Percentiles rank a stretch among this genome's conserved stretches.
phyloP scores from a whole-genome alignment of 2,113 vertebrate species.

The Esox niger region DNA sequence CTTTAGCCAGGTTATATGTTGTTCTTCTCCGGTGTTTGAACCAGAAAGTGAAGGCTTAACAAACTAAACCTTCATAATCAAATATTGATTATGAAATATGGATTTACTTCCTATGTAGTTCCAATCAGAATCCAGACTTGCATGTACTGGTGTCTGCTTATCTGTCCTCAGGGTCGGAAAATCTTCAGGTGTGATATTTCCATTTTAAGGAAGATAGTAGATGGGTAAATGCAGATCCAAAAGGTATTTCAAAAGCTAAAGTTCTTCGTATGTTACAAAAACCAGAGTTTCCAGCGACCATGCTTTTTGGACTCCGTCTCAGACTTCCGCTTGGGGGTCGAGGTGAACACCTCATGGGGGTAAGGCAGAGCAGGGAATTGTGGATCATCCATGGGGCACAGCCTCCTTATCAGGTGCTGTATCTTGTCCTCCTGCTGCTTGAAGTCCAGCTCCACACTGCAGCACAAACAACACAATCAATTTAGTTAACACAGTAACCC shows the following conservation, averaged over 20 bases:
- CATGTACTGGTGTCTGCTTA: constrained; percentile 17
- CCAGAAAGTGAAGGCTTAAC: constrained; percentile 49
- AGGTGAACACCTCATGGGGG: constrained; percentile 90
- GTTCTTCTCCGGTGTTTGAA: constrained; percentile 47
- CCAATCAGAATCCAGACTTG: constrained; percentile 36
- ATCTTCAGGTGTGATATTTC: constrained; percentile 34
- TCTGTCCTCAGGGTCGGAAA: constrained; percentile 36
- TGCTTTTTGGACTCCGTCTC: constrained; percentile 99
- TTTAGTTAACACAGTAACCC: too few relatives aligned
- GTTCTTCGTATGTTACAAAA: constrained; percentile 78
- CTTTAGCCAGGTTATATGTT: constrained; percentile 43
- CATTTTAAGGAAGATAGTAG: constrained; percentile 52
- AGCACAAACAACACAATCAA: constrained; percentile 44
- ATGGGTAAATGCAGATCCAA: constrained; percentile 17
- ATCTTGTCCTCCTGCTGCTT: constrained; percentile 97
- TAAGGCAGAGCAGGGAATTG: constrained; percentile 94
- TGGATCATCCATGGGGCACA: constrained; percentile 87
- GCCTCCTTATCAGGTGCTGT: constrained; percentile 92
- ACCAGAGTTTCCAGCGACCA: constrained; percentile 99
- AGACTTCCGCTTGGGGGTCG: constrained; percentile 96
- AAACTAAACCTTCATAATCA: constrained; percentile 27
- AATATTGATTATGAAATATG: too few relatives aligned
- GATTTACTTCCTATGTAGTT: constrained; percentile 40
- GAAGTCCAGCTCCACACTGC: constrained; percentile 95
- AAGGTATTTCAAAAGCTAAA: constrained; percentile 41